phyloP scores from a whole-genome alignment of 2,888 invertebrate species.

The Caenorhabditis sulstoni region DNA sequence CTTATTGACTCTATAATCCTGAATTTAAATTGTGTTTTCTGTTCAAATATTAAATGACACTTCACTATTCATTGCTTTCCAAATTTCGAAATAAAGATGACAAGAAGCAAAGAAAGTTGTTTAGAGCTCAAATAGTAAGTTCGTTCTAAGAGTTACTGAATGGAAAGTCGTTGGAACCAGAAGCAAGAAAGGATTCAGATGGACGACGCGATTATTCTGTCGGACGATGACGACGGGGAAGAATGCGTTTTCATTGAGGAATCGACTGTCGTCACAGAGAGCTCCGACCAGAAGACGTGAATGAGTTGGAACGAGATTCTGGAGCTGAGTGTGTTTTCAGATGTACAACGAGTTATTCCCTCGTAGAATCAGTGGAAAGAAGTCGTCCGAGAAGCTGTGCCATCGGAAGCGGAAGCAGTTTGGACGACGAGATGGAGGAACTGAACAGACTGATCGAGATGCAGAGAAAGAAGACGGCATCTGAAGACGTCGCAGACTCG shows the following conservation, averaged over 20 bases:
- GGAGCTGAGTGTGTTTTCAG: conserved; percentile 3
- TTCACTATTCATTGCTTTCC: not conserved
- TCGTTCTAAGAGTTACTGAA: too few relatives aligned
- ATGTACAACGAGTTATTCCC: conserved; percentile 16
- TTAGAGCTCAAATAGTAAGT: too few relatives aligned
- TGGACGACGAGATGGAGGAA: conserved; percentile 31
- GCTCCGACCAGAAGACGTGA: conserved; percentile 12
- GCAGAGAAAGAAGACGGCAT: not conserved
- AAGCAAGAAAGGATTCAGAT: not conserved
- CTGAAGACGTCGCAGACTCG: not conserved
- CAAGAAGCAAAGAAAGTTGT: not conserved
- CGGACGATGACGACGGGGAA: conserved; percentile 42
- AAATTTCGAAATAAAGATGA: not conserved
- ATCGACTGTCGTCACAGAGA: conserved; percentile 20
- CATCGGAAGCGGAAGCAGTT: not conserved
- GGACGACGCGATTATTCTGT: conserved; percentile 32
- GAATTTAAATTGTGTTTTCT: not conserved
- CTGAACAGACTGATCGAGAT: conserved; percentile 26
- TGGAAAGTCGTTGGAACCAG: too few relatives aligned
- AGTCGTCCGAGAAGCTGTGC: conserved; percentile 17
- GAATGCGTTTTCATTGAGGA: conserved; percentile 49
- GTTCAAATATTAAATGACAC: not conserved
- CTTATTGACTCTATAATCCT: not conserved
- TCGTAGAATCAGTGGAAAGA: conserved; percentile 26
- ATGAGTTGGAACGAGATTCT: too few relatives aligned